Evolutionary conservation across 1,140 invertebrate species (phyloP), one percentile per base, ranked within the genome.

Genomic region (Calliphora vicina): DNA sequence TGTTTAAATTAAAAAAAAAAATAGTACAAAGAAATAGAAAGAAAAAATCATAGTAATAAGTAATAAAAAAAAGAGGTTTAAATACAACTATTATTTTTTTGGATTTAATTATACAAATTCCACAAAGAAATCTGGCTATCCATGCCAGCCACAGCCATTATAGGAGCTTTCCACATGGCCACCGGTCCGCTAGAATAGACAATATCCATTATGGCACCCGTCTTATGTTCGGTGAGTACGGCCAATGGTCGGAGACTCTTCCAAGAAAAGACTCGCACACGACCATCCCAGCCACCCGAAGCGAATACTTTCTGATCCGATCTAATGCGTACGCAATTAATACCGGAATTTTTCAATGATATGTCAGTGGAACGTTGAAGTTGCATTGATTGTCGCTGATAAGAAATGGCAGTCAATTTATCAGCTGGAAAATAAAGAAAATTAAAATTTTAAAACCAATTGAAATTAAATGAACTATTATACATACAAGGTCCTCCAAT

Each of bases 201-300:
- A 83, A 96, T 92, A 88, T 96, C 95, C 86, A 94, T 92, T 72
- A 96, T 91, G 26, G 92, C 92, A 83, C 92, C 92, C 82, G 88
- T 91, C 80, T 93, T 92, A 85, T 96, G 95, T 86, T 95, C 93
- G 45, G 93, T 93, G 15, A 97, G 91, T 83, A 96, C 94, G 10
- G 94, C 96, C 76, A 97, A 87, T 3, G 94, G 93, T 74, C 94
- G 92, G 12, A 96, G 88, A 82, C 93, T 95, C 88, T 95, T 96
- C 93, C 94, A 95, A 6, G 95, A 95, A 89, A 94, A 97, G 84
- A 97, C 92, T 86, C 96, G 91, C 67, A 97, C 92, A 76, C 93
- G 92, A 5, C 94, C 93, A 87, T 97, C 96, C 94, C 95, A 96
- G 25, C 95, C 94, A 45, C 94, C 96, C 26, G 93, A 92, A 25